Percentiles rank a stretch among this genome's conserved stretches.
Evolutionary conservation across 2,797 vertebrate genomes (phyloP).

Genomic region (Gymnodraco acuticeps): DNA sequence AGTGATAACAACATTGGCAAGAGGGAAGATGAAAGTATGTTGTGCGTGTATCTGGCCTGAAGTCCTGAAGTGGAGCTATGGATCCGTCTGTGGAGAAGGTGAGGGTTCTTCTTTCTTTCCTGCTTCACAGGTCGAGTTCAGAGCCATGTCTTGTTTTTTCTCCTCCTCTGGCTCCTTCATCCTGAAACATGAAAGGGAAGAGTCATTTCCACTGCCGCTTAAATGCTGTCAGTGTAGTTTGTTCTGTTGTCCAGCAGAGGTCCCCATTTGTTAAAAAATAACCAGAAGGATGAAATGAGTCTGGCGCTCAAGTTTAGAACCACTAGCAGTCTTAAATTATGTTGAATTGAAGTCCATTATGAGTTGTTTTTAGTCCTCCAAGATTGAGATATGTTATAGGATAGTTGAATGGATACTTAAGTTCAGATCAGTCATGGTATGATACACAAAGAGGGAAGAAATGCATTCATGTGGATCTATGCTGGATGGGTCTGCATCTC

Average conservation of each 20-base stretch:
- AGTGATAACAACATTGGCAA: conserved; percentile 16
- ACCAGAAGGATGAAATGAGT: not conserved
- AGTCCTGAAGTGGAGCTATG: conserved; percentile 45
- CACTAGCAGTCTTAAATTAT: not conserved
- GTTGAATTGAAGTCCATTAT: not conserved
- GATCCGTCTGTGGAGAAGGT: conserved; percentile 55
- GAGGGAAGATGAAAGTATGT: not conserved
- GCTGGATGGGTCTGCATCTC: not conserved
- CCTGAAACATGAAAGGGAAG: conserved; percentile 66
- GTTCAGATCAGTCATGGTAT: not conserved
- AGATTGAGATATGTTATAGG: not conserved
- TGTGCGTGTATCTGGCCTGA: not conserved
- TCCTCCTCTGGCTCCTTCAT: conserved; percentile 73
- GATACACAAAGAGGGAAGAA: not conserved
- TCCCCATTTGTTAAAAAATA: conserved; percentile 32
- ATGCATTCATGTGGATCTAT: not conserved
- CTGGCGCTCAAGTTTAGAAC: not conserved
- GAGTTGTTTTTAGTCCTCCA: not conserved
- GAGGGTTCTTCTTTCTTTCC: conserved; percentile 73
- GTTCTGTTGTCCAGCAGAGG: conserved; percentile 64
- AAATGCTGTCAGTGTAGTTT: conserved; percentile 38
- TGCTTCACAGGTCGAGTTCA: conserved; percentile 68
- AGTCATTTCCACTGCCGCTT: conserved; percentile 17
- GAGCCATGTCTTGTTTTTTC: conserved; percentile 76
- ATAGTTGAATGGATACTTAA: conserved; percentile 1